Evolutionary conservation across 2,797 vertebrate species (phyloP), one percentile per base, ranked within the genome.

Genomic region (Erpetoichthys calabaricus): DNA sequence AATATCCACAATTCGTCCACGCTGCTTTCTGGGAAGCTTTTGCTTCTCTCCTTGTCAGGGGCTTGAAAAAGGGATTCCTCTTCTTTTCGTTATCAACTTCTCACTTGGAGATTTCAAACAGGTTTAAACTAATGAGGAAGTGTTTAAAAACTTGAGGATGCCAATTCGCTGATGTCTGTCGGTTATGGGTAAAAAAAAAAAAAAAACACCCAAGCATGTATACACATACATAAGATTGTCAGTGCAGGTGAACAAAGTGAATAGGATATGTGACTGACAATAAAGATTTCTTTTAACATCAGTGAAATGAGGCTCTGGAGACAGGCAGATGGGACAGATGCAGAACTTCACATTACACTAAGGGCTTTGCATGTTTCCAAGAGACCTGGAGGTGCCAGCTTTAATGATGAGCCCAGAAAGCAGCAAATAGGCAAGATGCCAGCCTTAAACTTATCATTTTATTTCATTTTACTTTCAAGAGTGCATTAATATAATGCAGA

Each of bases 271-370:
- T 91, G 92, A 90, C 81, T 94, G 92, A 93, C 94, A 95, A 91
- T 90, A 91, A 89, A 88, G 88, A 90, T 94, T 94, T 90, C 91
- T 94, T 94, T 95, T 87, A 93, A 95, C 91, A 95, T 93, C 92
- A 91, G 87, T 91, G 86, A 88, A 82, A 74, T 71, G 80, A 81
- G 76, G 82, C 80, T 86, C 80, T 70, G 79, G 85, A 92, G 94
- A 94, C 92, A 94, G 89, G 87, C 87, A 78, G 81, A 58, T 78
- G 79, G 86, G 84, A 88, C 80, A 83, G 83, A 82, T 75, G 80
- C 81, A 70, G 87, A 82, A 81, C 78, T 81, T 84, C 70, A 77
- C 82, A 77, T 88, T 80, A 76, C 76, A 82, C 68, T 64, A 72
- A 83, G 85, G 85, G 79, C 80, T 75, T 83, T 80, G 79, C 74